phyloP scores from a whole-genome alignment of 2,797 vertebrate genomes.

The Helarctos malayanus region DNA sequence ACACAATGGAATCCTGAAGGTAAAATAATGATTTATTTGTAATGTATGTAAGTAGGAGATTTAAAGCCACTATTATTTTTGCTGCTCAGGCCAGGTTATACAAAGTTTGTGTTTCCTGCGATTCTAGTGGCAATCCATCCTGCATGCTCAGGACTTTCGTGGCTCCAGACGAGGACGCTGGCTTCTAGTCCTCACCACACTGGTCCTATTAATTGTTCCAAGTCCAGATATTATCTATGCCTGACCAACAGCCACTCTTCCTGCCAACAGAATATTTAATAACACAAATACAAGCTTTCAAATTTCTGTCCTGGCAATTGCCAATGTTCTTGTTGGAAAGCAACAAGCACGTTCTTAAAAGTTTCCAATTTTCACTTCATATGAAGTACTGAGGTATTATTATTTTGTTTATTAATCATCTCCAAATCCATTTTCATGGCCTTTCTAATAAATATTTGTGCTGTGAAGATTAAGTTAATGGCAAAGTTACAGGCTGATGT shows the following conservation, averaged over 20 bases:
- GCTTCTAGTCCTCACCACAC: neutral
- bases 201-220: neutral
- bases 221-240: neutral
- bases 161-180: neutral
- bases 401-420: conserved; percentile 78
- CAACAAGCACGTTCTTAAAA: conserved; percentile 43
- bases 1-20: neutral
- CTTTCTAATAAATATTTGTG: conserved; percentile 75
- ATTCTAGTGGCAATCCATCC: neutral
- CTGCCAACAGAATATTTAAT: neutral
- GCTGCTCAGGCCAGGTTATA: neutral
- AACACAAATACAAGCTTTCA: neutral
- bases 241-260: neutral
- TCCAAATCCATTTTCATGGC: conserved; percentile 74
- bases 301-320: conserved; percentile 51
- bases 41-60: neutral
- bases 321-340: conserved; percentile 49
- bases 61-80: neutral
- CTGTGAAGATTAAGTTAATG: conserved; percentile 72
- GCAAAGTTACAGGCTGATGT: conserved; percentile 48
- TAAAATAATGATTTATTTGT: neutral
- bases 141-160: neutral
- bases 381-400: conserved; percentile 55
- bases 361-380: conserved; percentile 38
- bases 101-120: neutral